Evolutionary conservation across 2,888 invertebrate species (phyloP).

Genomic region (Drosophila merina): DNA sequence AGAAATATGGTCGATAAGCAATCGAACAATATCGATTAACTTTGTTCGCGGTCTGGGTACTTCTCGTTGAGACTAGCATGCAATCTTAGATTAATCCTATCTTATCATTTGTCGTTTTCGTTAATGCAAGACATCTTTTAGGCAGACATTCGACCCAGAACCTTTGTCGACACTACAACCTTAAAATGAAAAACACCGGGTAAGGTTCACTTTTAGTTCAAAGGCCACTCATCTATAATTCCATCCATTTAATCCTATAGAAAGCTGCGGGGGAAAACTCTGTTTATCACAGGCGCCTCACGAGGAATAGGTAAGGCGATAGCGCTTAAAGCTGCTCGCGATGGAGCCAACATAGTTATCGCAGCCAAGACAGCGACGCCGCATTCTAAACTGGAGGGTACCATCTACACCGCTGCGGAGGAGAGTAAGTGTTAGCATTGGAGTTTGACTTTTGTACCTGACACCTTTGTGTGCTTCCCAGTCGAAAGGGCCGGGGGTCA

Average conservation of each 20-base stretch:
- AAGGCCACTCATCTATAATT: not conserved
- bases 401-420: constrained; percentile 92
- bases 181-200: constrained; percentile 24
- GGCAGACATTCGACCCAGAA: not conserved
- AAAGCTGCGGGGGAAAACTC: constrained; percentile 91
- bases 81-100: not conserved
- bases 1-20: too few species aligned
- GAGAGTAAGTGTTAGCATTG: constrained; percentile 86
- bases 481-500: constrained; percentile 92
- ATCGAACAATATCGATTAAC: too few species aligned
- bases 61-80: too few species aligned
- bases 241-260: constrained; percentile 29
- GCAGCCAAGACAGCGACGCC: constrained; percentile 95
- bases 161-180: not conserved
- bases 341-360: constrained; percentile 94
- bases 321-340: constrained; percentile 93
- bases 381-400: constrained; percentile 87
- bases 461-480: constrained; percentile 72
- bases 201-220: constrained; percentile 1
- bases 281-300: constrained; percentile 98
- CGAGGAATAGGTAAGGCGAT: constrained; percentile 98
- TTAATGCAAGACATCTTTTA: not conserved
- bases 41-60: too few species aligned
- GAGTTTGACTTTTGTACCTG: constrained; percentile 38
- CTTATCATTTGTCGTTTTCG: not conserved